Evolutionary conservation across 2,888 invertebrate genomes (phyloP).

Genomic region (Drosophila borborema): DNA sequence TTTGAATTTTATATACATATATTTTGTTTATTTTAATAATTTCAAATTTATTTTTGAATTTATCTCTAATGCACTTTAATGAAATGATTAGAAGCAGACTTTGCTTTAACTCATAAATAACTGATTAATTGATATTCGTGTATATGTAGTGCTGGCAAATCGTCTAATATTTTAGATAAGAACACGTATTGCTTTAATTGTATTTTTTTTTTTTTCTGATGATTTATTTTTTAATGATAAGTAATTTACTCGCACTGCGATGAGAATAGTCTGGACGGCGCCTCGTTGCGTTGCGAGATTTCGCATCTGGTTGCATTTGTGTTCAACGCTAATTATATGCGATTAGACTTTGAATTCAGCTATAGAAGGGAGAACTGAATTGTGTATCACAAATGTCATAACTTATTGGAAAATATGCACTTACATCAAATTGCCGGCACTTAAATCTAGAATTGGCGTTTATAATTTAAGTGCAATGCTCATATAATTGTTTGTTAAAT

Average conservation of each 20-base stretch:
- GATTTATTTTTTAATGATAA: not conserved
- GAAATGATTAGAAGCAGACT: not conserved
- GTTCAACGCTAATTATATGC: not conserved
- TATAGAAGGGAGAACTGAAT: not conserved
- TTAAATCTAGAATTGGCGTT: not conserved
- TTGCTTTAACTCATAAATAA: not conserved
- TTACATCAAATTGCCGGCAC: not conserved
- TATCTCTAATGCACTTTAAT: no score
- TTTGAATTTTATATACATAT: no score
- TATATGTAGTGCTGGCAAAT: not conserved
- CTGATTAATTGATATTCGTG: conserved; percentile 1
- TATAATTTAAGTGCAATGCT: not conserved
- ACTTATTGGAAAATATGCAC: conserved; percentile 2
- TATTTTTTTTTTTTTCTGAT: not conserved
- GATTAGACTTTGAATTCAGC: conserved; percentile 1
- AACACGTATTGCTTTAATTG: not conserved
- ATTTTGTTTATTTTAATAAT: no score
- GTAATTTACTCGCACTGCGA: not conserved
- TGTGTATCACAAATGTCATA: not conserved
- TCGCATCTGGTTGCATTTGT: not conserved
- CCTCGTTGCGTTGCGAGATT: not conserved
- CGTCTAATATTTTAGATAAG: not conserved
- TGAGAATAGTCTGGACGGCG: not conserved
- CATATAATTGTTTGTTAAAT: not conserved
- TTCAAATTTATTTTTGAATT: no score